Base-by-base conservation (phyloP, 1,140 invertebrate genomes). In the Zaprionus ghesquierei region DNA sequence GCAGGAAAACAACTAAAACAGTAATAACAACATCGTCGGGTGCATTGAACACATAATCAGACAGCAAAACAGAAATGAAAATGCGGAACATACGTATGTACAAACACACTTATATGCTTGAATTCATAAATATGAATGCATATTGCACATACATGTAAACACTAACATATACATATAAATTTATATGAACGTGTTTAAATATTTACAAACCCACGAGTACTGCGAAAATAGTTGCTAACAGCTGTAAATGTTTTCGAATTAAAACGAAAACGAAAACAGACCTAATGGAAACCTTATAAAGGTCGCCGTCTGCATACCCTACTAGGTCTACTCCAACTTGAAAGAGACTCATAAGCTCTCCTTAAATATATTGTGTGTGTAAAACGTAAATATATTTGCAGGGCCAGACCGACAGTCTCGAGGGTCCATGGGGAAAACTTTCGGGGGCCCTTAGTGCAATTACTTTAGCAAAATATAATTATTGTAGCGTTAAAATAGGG, bases 41-140 rank as follows among this genome's bases (percentile, higher is more conserved):
- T 84, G 84, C 84, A 87, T 79, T 87, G 82, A 87, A 87, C 79
- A 87, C 73, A 87, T 89, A 72, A 89, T 54, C 59, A 50, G 75
- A 46, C 65, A 74, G 55, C 63, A 72, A 82, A 79, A 82, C 68
- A 74, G 65, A 87, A 77, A 74, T 87, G 81, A 76, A 82, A 86
- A 82, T 86, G 65, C 51, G 64, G 76, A 64, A 64, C 31, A 50
- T 29, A 73, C 55, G 75, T 51, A 62, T 29, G 64, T 54, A 41
- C 29, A 25, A 44, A 44, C 13, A 56, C 23, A 15, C 35, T 44
- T 10, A 53, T 41, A 22, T 44, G 5, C 18, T 51, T 15, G 33
- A 15, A 50, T 2, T 18, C 20, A 54, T 6, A 64, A 8, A 22
- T 20, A 29, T 13, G 35, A 8, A 27, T 22, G 9, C 22, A 53